Conservation (phyloP, 2,888 invertebrate genomes). For the Amphipoea oculea region DNA sequence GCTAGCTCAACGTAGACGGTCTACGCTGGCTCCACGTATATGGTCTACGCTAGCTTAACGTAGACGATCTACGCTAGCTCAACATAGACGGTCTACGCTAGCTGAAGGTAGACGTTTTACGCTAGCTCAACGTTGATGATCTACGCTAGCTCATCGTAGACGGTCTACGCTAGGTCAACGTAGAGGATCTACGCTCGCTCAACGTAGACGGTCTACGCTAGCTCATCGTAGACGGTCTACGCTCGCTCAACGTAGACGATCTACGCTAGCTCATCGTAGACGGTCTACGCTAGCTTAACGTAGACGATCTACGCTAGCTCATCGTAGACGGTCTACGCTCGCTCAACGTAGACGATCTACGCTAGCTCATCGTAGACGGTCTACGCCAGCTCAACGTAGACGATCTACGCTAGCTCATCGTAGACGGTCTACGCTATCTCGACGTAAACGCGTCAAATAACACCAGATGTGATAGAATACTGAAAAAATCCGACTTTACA, state of each 20-base stretch:
- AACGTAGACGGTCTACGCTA: not conserved
- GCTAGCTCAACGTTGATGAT: not conserved
- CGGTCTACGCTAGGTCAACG: not conserved
- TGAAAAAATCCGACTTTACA: not conserved
- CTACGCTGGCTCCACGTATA: not conserved
- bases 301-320: not conserved
- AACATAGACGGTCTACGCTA: not conserved
- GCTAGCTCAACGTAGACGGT: not conserved
- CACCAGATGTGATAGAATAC: not conserved
- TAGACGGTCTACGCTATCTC: too few relatives aligned
- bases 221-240: not conserved
- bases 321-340: not conserved
- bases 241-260: not conserved
- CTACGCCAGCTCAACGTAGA: not conserved
- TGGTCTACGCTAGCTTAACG: not conserved
- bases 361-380: not conserved
- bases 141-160: not conserved
- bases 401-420: too few relatives aligned
- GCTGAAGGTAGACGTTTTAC: not conserved
- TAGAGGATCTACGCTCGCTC: not conserved
- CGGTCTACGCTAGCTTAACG: not conserved
- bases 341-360: not conserved
- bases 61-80: too few relatives aligned
- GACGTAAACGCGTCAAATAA: not conserved
- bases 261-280: not conserved